Base-by-base conservation (phyloP, 2,113 vertebrate genomes). In the Ictalurus furcatus region DNA sequence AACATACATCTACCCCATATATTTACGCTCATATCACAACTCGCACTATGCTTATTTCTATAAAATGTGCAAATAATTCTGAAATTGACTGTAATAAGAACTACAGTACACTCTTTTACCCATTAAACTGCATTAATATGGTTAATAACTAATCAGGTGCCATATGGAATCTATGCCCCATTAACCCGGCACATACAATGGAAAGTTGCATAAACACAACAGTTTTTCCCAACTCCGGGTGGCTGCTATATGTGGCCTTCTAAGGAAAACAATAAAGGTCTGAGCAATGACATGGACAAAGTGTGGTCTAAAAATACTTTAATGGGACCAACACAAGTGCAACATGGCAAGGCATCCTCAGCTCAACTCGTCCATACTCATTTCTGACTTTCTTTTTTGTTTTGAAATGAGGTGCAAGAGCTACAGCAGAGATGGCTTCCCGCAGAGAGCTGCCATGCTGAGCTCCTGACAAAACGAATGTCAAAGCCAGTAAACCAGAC, bases 401-500 rank as follows among this genome's bases (percentile, higher is more conserved):
- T 90, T 71, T 21, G 6, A 85, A 80, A 63, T 34, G 25, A 84
- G 59, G 23, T 58, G 48, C 59, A 37, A 48, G 44, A 78, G 52
- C 85, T 85, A 21, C 21, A 76, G 81, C 86, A 76, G 54, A 37
- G 73, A n/a, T 52, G 9, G 74, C 59, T 61, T 71, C 56, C 78
- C 80, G 14, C 86, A 81, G 80, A 90, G 61, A 69, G 37, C 28
- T 25, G 71, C 86, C 84, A n/a, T 79, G 71, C 79, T 56, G 89
- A 88, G 87, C 63, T 14, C 40, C 73, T 61, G 52, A 86, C 63
- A 59, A 85, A 79, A 25, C 3, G 37, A 79, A 83, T 52, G 87
- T 80, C 63, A 87, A 85, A 91, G 28, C 67, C 71, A 80, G 69
- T 85, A 86, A 69, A 88, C 48, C 78, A 84, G 67, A 82, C 56